Conservation (phyloP, 2,797 vertebrate genomes). For the Astyanax mexicanus region DNA sequence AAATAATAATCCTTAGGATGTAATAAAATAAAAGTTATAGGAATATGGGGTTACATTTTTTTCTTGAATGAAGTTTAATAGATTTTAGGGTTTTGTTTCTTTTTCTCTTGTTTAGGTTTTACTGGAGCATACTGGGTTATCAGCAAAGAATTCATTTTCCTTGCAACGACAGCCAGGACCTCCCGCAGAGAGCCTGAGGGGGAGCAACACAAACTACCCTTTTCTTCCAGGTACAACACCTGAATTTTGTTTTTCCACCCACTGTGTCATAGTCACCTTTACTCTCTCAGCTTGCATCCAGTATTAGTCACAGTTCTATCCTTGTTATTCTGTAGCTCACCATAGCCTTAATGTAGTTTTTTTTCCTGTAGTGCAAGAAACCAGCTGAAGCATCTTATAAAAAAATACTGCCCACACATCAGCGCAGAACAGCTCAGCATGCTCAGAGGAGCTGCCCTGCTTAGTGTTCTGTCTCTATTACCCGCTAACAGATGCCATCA, state of each 20-base stretch:
- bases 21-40: no score
- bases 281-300: background rate
- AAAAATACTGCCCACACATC: background rate
- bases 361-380: background rate
- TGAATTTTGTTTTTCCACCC: background rate
- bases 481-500: background rate
- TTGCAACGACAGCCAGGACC: slow-evolving; percentile 87
- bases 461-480: background rate
- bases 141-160: slow-evolving; percentile 90
- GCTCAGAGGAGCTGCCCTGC: background rate
- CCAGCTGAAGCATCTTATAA: background rate
- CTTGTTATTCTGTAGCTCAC: background rate
- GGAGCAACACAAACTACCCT: slow-evolving; percentile 91
- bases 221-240: slow-evolving; percentile 85
- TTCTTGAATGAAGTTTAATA: background rate
- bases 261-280: background rate
- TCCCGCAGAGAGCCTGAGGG: slow-evolving; percentile 84
- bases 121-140: slow-evolving; percentile 84
- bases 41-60: no score
- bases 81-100: background rate
- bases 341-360: background rate
- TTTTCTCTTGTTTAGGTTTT: slow-evolving; percentile 67
- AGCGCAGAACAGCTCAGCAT: background rate
- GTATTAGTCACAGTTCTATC: background rate
- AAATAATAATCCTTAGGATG: no score